phyloP scores from a whole-genome alignment of 2,888 invertebrate genomes.

The Drosophila paramelanica region DNA sequence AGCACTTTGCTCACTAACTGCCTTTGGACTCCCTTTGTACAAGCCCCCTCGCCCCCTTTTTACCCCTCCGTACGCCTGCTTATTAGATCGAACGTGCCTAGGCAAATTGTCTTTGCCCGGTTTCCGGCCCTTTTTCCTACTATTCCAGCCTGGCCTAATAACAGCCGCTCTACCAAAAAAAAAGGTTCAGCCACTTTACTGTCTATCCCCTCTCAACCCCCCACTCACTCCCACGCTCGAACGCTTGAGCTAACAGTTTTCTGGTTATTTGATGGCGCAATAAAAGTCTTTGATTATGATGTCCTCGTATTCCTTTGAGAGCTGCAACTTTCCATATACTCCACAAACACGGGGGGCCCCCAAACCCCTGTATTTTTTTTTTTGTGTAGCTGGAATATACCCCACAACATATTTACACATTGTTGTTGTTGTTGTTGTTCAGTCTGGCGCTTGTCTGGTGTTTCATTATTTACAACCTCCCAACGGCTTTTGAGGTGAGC shows the following conservation, averaged over 20 bases:
- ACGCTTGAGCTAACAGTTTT: constrained; percentile 62
- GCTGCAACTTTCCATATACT: constrained; percentile 36
- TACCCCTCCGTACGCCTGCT: constrained; percentile 31
- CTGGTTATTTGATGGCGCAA: constrained; percentile 70
- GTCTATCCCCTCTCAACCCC: constrained; percentile 7
- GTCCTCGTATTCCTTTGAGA: constrained; percentile 64
- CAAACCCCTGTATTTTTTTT: constrained; percentile 7
- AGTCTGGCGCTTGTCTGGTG: constrained; percentile 76
- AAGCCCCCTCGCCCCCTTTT: neutral
- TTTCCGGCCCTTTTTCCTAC: constrained; percentile 48
- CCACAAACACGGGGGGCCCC: constrained; percentile 15
- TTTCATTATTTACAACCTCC: constrained; percentile 77
- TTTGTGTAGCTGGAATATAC: constrained; percentile 5
- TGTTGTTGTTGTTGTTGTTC: constrained; percentile 55
- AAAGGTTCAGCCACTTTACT: constrained; percentile 9
- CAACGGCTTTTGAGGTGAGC: constrained; percentile 23
- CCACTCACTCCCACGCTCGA: neutral
- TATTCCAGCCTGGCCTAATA: constrained; percentile 51
- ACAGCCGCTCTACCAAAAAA: constrained; percentile 31
- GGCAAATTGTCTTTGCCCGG: constrained; percentile 55
- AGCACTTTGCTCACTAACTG: constrained; percentile 47
- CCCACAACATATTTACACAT: constrained; percentile 8
- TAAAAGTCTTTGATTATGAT: constrained; percentile 76
- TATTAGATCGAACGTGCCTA: constrained; percentile 79
- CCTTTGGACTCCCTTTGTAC: neutral